Evolutionary conservation across 2,113 vertebrate species (phyloP).

Genomic region (Ailurus styani): DNA sequence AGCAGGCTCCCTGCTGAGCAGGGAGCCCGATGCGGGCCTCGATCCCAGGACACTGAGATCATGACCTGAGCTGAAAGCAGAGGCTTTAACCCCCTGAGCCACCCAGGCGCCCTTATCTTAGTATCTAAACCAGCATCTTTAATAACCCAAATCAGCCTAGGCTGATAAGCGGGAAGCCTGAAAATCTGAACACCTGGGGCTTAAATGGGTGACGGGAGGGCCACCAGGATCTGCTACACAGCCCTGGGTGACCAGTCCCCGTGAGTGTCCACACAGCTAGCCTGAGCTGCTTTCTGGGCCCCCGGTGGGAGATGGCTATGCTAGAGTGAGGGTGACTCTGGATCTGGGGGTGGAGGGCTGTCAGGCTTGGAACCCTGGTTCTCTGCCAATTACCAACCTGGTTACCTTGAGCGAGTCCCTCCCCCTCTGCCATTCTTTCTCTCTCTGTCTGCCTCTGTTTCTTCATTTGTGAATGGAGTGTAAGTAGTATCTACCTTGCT

Average conservation of each 20-base stretch:
- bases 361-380: background rate
- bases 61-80: too few species aligned
- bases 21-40: too few species aligned
- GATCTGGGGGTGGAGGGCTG: background rate
- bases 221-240: background rate
- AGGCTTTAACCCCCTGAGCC: too few species aligned
- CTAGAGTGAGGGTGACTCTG: background rate
- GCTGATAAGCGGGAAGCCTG: background rate
- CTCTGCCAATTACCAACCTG: background rate
- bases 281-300: background rate
- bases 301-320: background rate
- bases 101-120: too few species aligned
- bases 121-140: background rate
- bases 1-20: too few species aligned
- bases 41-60: too few species aligned
- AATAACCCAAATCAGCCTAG: background rate
- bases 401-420: background rate
- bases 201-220: background rate
- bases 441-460: background rate
- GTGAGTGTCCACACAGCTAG: background rate
- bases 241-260: background rate
- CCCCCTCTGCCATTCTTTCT: background rate
- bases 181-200: background rate
- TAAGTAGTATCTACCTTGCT: background rate
- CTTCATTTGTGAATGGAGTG: background rate